Evolutionary conservation across 2,888 invertebrate species (phyloP).

Genomic region (Terebella lapidaria): DNA sequence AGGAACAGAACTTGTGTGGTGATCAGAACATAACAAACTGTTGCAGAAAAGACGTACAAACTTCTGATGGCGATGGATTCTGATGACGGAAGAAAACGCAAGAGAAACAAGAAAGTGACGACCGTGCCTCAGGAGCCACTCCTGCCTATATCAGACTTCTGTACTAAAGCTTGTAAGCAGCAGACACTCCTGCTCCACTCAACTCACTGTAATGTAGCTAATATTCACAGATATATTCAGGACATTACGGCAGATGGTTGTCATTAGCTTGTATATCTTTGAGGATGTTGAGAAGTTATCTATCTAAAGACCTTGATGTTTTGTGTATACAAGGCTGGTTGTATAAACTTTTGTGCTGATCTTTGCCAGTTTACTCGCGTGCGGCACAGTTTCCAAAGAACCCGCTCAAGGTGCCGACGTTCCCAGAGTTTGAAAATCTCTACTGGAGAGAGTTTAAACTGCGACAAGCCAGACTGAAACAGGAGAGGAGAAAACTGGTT

Average conservation of each 20-base stretch:
- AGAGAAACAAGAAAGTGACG: background rate
- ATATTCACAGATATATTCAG: no score
- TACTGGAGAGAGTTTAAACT: slow-evolving; percentile 40
- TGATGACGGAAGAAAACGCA: background rate
- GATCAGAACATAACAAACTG: no score
- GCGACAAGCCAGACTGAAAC: background rate
- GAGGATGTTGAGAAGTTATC: no score
- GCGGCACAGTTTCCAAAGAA: slow-evolving; percentile 1
- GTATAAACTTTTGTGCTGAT: background rate
- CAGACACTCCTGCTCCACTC: no score
- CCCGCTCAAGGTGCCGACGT: slow-evolving; percentile 34
- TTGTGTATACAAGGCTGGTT: no score
- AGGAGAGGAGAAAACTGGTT: background rate
- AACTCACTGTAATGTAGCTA: no score
- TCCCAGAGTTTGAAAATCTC: slow-evolving; percentile 35
- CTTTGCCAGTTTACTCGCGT: background rate
- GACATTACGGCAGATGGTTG: no score
- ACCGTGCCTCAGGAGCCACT: background rate
- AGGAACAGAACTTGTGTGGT: no score
- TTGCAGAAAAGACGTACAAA: no score
- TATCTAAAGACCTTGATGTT: no score
- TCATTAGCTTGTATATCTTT: no score
- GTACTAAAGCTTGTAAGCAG: background rate
- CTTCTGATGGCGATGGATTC: no score
- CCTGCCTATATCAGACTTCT: background rate